These are phyloP conservation scores for Nasonovia ribisnigri DNA, from an alignment of 2,888 invertebrate genomes.

Conservation along the genomic window DNA sequence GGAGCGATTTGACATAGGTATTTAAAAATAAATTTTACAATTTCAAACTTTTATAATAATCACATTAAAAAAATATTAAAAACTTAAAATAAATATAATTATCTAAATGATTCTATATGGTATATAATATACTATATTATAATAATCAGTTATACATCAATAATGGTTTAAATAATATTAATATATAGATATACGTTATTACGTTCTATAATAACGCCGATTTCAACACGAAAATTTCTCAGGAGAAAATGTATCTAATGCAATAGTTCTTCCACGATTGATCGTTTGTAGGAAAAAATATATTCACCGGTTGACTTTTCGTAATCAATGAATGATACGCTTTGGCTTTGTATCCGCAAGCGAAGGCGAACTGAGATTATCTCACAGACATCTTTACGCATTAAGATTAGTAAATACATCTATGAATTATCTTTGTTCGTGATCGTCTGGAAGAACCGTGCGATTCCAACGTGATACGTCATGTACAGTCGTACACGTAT, in stretches of 20 bases:
- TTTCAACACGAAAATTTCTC: constrained; percentile 14
- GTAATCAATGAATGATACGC: constrained; percentile 10
- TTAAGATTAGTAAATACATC: constrained; percentile 20
- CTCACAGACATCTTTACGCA: constrained; percentile 2
- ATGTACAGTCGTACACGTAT: constrained; percentile 1
- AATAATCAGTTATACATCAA: neutral
- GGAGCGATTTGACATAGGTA: neutral
- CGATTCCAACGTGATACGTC: constrained; percentile 10
- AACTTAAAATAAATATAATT: neutral
- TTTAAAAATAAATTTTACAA: neutral
- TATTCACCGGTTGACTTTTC: constrained; percentile 15
- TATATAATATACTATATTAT: neutral
- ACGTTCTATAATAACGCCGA: neutral
- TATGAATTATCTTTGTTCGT: constrained; percentile 9
- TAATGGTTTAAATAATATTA: neutral
- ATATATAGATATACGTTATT: neutral
- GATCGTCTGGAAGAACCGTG: constrained; percentile 10
- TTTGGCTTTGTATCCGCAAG: constrained; percentile 10
- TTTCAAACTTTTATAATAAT: neutral
- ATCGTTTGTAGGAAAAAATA: neutral
- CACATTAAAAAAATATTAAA: neutral
- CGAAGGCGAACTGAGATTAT: neutral
- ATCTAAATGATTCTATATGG: neutral
- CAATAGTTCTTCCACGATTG: constrained; percentile 15
- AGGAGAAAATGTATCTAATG: constrained; percentile 8